Base-by-base conservation (phyloP, 2,797 vertebrate species). In the Trematomus bernacchii region DNA sequence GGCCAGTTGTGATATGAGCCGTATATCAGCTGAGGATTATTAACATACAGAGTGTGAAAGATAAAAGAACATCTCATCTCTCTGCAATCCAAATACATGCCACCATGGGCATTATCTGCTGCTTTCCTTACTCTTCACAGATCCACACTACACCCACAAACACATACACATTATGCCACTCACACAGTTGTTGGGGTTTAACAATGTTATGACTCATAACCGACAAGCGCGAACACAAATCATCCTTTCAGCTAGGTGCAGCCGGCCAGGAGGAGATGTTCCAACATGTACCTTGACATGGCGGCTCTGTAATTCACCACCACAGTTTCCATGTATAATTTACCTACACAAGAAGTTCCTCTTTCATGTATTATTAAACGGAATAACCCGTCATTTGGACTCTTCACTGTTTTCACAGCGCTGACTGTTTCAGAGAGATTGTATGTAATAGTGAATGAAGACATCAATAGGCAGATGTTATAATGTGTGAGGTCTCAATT, bases 301-400 rank as follows among this genome's bases (percentile, higher is more conserved):
- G 87, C 63, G 47, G 67, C 74, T 79, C 81, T 84, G 71, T 90
- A 89, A 91, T 81, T 90, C 89, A 88, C 79, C 42, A 54, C 71
- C 47, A 52, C 58, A 58, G 63, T 70, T 73, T 87, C 84, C 83
- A 91, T 92, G 74, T 92, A 90, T 92, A 91, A 92, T 94, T 94
- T 84, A 92, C 82, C 73, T 58, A 55, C 9, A 46, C 70, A 52
- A 81, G 85, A 89, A 85, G 82, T 80, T 77, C 77, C 47, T 83
- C 71, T 79, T 73, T 79, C 73, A 85, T 92, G 70, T 92, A 85
- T 92, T 92, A 94, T 93, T 93, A 89, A 93, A 84, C 27, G 5
- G 70, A 78, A 80, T 82, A 91, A 87, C 80, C 86, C 68, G 6
- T 89, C 77, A 92, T 92, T 92, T 87, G 80, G 82, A 77, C 76